These are phyloP conservation scores for Megalops cyprinoides DNA, from an alignment of 2,797 vertebrate genomes.

Conservation along the genomic window DNA sequence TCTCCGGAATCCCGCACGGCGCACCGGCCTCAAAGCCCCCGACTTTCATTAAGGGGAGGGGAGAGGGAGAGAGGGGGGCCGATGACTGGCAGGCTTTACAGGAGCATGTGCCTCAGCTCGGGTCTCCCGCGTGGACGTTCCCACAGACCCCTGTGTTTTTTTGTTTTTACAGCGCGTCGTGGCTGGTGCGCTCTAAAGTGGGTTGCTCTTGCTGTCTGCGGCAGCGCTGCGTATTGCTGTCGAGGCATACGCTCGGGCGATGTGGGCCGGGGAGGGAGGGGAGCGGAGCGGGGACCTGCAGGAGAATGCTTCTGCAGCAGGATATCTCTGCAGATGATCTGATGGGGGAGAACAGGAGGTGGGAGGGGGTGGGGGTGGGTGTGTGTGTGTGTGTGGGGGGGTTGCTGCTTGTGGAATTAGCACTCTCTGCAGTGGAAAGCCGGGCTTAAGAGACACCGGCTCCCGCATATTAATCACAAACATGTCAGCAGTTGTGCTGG, in stretches of 20 bases:
- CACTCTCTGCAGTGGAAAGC: constrained; percentile 40
- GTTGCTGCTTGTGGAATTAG: constrained; percentile 33
- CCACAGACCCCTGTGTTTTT: neutral
- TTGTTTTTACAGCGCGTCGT: neutral
- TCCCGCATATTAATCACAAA: constrained; percentile 42
- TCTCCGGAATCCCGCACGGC: neutral
- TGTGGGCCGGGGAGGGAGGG: constrained; percentile 8
- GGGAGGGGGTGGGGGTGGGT: neutral
- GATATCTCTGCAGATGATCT: constrained; percentile 41
- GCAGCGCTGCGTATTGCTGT: neutral
- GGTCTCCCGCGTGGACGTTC: neutral
- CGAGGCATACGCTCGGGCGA: neutral
- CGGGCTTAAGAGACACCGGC: constrained; percentile 36
- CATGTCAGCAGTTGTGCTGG: constrained; percentile 39
- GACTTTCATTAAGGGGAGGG: neutral
- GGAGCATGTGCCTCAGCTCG: neutral
- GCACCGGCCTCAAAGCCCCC: neutral
- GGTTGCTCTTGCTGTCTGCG: neutral
- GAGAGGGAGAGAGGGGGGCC: too few relatives aligned
- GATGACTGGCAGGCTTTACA: too few relatives aligned
- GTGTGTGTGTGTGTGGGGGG: constrained; percentile 10
- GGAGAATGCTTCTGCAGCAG: constrained; percentile 31
- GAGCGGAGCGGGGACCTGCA: constrained; percentile 10
- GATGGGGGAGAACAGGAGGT: constrained; percentile 10
- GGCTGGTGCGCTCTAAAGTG: neutral